A percentile compares a stretch with the other conserved stretches of the same genome.
Conservation (phyloP, 1,140 invertebrate species). For the Onthophagus taurus region DNA sequence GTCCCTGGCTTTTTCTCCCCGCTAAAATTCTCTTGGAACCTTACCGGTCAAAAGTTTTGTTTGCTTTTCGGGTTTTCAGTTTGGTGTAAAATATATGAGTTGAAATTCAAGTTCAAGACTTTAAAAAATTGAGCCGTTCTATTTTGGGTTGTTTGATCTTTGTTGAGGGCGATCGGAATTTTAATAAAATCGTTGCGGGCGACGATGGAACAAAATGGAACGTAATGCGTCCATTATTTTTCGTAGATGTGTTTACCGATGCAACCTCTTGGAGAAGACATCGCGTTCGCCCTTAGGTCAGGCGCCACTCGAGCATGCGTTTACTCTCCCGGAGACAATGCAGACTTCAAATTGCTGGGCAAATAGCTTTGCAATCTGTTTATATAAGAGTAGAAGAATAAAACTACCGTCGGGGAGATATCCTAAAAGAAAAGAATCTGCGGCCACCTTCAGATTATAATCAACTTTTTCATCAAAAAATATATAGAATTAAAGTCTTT, state of each 20-base stretch:
- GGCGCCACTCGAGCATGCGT: constrained; percentile 8
- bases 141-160: no score
- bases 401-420: background rate
- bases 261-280: constrained; percentile 13
- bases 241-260: constrained; percentile 18
- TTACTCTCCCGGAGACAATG: constrained; percentile 14
- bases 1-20: no score
- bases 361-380: constrained; percentile 15
- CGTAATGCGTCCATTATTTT: constrained; percentile 17
- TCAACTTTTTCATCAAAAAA: background rate
- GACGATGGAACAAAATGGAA: no score
- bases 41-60: no score
- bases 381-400: constrained; percentile 14
- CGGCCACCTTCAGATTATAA: background rate
- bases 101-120: no score
- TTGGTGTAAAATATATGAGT: no score
- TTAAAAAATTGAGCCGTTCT: no score
- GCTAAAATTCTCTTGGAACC: no score
- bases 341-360: constrained; percentile 13
- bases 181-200: no score
- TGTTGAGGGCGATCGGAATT: no score
- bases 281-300: constrained; percentile 14
- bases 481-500: no score
- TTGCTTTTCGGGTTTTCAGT: no score
- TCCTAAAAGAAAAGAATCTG: background rate